Evolutionary conservation across 2,797 vertebrate genomes (phyloP), one percentile per base, ranked within the genome.

Genomic region (Anabacerthia variegaticeps): DNA sequence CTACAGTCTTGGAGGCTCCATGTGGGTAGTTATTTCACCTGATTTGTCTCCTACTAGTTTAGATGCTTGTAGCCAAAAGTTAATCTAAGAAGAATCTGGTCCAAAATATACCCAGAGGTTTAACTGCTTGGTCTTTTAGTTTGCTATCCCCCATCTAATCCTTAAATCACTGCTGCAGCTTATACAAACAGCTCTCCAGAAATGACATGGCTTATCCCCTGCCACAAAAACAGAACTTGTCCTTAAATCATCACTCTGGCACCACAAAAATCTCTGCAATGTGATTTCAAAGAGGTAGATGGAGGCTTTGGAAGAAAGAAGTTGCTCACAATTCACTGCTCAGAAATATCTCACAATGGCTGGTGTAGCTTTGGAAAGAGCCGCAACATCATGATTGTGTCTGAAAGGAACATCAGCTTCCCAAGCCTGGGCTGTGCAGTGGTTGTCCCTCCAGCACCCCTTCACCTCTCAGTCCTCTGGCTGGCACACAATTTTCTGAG

Each of bases 401-500:
- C 78, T 80, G 67, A 87, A 77, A 62, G 21, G 56, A 82, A 11
- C 39, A 82, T 59, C 93, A 85, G 67, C 63, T 58, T 85, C 77
- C 63, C 0, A 0, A 71, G 59, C 20, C 74, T 23, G 48, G 59
- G 54, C 4, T 67, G 65, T 80, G 68, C 75, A 73, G 71, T 2
- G 10, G 49, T 32, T 89, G 78, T 18, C 90, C 58, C 81, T 87
- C 75, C 65, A 73, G 6, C 71, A 76, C 34, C 67, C 20, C 61
- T 79, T 92, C 61, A 56, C 78, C 72, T 77, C 0, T 0, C 63
- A 77, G 80, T 66, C 84, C 85, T 95, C 80, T 5, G 61, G 65
- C 92, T 91, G 81, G 86, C 93, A 95, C 56, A 89, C 84, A 54
- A 67, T 95, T 85, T 87, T 93, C 88, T 96, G 92, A 96, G 90